Evolutionary conservation across 2,888 invertebrate genomes (phyloP).

Genomic region (Actias luna): DNA sequence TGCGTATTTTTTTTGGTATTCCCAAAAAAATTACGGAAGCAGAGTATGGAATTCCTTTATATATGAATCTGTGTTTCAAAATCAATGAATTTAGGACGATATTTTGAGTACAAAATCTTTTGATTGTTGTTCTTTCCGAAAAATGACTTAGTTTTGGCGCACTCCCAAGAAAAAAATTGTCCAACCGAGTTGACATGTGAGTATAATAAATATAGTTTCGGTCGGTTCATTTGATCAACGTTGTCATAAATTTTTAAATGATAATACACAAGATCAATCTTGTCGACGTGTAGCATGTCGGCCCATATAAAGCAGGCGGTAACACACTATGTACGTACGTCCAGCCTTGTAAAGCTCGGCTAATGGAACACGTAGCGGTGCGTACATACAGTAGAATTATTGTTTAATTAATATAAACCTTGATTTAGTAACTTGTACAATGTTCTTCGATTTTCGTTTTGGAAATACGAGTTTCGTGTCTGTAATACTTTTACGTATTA

Average conservation of each 20-base stretch:
- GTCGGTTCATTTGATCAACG: conserved; percentile 36
- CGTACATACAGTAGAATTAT: background rate
- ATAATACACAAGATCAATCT: conserved; percentile 40
- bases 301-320: conserved; percentile 30
- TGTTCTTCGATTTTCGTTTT: background rate
- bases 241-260: conserved; percentile 42
- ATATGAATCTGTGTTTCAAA: background rate
- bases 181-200: background rate
- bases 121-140: background rate
- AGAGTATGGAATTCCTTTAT: no score
- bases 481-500: background rate
- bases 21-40: no score
- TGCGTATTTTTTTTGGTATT: no score
- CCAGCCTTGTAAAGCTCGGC: conserved; percentile 5
- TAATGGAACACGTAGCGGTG: background rate
- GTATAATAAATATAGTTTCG: background rate
- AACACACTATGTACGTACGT: conserved; percentile 18
- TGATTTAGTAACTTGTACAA: background rate
- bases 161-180: background rate
- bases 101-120: background rate
- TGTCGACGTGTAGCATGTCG: conserved; percentile 21
- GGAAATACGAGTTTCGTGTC: background rate
- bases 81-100: background rate
- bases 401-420: background rate
- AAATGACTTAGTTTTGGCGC: background rate